Percentiles rank a stretch among this genome's conserved stretches.
Conservation (phyloP, 2,113 vertebrate genomes). For the Gnathonemus echidnorhynchus region DNA sequence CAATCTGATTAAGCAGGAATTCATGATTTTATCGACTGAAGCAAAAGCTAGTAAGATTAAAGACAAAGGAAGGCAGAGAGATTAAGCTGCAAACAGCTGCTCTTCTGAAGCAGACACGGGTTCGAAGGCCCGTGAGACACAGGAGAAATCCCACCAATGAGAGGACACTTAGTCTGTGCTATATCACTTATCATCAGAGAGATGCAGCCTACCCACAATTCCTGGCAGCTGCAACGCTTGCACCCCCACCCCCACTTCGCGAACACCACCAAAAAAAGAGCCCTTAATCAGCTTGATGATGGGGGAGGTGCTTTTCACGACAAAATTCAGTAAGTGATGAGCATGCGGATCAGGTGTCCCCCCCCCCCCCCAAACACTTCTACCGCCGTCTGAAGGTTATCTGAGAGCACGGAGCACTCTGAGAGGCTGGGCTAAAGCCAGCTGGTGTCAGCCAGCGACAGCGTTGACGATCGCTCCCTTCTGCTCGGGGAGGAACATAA, state of each 20-base stretch:
- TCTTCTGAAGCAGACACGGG: neutral
- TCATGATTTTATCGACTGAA: neutral
- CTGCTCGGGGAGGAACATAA: neutral
- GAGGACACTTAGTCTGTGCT: constrained; percentile 13
- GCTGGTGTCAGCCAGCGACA: neutral
- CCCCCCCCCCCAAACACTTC: neutral
- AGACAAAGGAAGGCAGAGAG: neutral
- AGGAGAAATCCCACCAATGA: constrained; percentile 3
- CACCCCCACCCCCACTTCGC: neutral
- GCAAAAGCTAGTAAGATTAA: neutral
- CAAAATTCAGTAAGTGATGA: neutral
- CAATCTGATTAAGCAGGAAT: neutral
- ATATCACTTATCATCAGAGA: neutral
- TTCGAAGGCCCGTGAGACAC: neutral
- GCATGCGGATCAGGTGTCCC: neutral
- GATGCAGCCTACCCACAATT: constrained; percentile 2
- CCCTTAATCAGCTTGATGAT: neutral
- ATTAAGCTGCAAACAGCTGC: neutral
- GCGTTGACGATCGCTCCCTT: neutral
- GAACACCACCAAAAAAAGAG: neutral
- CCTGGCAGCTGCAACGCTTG: neutral
- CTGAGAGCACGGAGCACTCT: neutral
- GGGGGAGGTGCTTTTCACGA: neutral
- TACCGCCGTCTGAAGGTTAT: constrained; percentile 4
- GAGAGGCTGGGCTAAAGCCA: neutral